Evolutionary conservation across 2,888 invertebrate genomes (phyloP).

Genomic region (Drosophila mayaguana): DNA sequence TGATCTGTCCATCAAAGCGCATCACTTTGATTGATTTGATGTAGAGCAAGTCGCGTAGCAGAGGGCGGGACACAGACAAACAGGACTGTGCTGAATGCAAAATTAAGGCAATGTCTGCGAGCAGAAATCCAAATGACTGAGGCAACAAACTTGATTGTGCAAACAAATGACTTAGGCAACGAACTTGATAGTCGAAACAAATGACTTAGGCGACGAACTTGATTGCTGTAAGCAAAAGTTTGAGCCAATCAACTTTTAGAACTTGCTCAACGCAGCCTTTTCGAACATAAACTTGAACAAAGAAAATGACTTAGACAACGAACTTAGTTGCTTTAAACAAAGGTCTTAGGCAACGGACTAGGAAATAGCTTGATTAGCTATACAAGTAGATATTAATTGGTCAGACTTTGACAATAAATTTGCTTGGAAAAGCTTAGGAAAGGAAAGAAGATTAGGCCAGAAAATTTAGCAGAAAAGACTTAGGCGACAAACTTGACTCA

Average conservation of each 20-base stretch:
- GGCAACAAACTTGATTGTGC: neutral
- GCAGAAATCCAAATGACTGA: neutral
- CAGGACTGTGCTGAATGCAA: slow-evolving; percentile 13
- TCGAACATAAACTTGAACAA: no score
- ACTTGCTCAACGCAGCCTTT: no score
- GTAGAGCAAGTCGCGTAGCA: slow-evolving; percentile 42
- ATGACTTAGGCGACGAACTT: slow-evolving; percentile 17
- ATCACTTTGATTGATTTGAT: slow-evolving; percentile 76
- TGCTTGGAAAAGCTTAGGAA: no score
- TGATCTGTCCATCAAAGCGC: slow-evolving; percentile 71
- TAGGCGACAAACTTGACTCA: neutral
- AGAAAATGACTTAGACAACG: slow-evolving; percentile 8
- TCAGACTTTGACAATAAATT: neutral
- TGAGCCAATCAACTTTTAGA: slow-evolving; percentile 18
- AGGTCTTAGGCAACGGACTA: slow-evolving; percentile 5
- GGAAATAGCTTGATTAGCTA: neutral
- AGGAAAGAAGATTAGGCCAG: neutral
- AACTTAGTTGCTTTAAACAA: slow-evolving; percentile 1
- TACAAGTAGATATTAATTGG: no score
- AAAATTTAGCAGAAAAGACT: neutral
- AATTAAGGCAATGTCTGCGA: slow-evolving; percentile 2
- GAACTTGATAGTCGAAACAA: slow-evolving; percentile 9
- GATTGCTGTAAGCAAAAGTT: slow-evolving; percentile 21
- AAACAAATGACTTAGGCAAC: slow-evolving; percentile 14
- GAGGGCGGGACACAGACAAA: neutral